Percentiles rank a stretch among this genome's conserved stretches.
These are phyloP conservation scores for Osmerus mordax DNA, from an alignment of 2,113 vertebrate genomes.

Conservation along the genomic window DNA sequence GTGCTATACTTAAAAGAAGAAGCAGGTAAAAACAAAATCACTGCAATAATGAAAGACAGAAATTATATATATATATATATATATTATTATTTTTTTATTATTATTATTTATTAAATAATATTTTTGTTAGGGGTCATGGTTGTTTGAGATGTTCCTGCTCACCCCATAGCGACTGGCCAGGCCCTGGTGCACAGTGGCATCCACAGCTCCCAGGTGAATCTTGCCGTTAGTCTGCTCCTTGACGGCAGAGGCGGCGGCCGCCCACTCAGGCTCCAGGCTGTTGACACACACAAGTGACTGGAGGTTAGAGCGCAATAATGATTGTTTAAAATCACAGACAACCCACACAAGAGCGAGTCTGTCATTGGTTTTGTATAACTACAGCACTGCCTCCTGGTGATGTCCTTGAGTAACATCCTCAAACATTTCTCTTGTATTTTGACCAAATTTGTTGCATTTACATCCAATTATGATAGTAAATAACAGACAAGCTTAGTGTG, in stretches of 20 bases:
- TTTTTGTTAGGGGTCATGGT: no score
- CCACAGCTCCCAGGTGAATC: slow-evolving; percentile 88
- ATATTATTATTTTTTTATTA: no score
- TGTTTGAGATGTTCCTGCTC: slow-evolving; percentile 46
- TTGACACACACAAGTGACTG: neutral
- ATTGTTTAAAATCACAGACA: neutral
- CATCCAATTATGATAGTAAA: neutral
- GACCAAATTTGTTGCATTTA: neutral
- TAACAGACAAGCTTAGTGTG: neutral
- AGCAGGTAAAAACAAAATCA: no score
- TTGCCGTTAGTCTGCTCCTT: slow-evolving; percentile 92
- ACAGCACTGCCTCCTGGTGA: no score
- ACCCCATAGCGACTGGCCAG: slow-evolving; percentile 85
- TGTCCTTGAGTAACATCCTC: no score
- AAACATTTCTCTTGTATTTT: no score
- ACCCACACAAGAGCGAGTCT: neutral
- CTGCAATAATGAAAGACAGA: no score
- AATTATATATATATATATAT: no score
- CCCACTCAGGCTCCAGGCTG: slow-evolving; percentile 95
- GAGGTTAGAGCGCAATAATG: neutral
- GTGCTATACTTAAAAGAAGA: no score
- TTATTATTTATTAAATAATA: no score
- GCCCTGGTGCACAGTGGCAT: slow-evolving; percentile 86
- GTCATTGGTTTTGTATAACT: no score
- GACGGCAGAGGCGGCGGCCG: slow-evolving; percentile 85